Evolutionary conservation across 2,113 vertebrate genomes (phyloP).

Genomic region (Pampusana beccarii): DNA sequence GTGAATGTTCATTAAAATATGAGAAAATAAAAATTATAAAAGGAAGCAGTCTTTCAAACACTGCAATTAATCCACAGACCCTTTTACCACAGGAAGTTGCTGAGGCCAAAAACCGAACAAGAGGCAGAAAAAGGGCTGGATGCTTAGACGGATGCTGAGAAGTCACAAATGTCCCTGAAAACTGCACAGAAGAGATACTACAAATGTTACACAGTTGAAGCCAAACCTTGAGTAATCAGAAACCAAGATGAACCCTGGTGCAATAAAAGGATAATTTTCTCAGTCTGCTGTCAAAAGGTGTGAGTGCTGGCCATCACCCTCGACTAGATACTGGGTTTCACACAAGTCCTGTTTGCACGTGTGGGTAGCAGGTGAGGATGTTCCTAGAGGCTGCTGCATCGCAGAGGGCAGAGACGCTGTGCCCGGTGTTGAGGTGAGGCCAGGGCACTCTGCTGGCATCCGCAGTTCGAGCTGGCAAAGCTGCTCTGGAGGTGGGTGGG

Average conservation of each 20-base stretch:
- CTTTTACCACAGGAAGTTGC: not conserved
- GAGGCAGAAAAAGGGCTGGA: not conserved
- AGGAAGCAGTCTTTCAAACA: not conserved
- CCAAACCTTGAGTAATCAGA: not conserved
- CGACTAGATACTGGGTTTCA: not conserved
- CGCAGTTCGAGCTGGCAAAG: not conserved
- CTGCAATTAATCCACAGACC: not conserved
- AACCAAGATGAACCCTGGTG: not conserved
- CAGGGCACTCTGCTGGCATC: not conserved
- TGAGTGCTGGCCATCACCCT: not conserved
- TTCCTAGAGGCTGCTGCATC: not conserved
- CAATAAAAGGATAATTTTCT: not conserved
- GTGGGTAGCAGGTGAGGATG: rapidly evolving
- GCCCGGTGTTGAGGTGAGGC: not conserved
- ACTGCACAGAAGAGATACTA: not conserved
- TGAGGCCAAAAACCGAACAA: not conserved
- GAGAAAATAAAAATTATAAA: not conserved
- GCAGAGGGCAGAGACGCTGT: rapidly evolving
- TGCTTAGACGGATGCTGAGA: not conserved
- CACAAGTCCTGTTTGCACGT: rapidly evolving
- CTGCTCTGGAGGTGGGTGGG: not conserved
- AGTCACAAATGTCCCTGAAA: not conserved
- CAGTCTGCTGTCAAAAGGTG: not conserved
- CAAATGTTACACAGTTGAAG: not conserved
- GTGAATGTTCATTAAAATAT: not conserved